Base-by-base conservation (phyloP, 2,888 invertebrate species). In the Actias luna region DNA sequence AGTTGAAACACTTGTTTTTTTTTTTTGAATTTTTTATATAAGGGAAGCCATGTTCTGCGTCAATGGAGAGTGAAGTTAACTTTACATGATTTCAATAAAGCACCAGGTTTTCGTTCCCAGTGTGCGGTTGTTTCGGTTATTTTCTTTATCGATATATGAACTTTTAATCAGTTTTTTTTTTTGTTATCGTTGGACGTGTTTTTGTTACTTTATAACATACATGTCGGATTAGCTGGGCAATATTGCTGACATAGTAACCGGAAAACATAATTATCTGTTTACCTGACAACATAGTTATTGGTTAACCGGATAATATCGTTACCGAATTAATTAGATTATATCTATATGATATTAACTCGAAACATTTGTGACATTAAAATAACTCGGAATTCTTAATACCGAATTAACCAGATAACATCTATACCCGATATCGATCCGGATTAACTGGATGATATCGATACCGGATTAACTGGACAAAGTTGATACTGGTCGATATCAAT, bases 11-110 rank as follows among this genome's bases (percentile, higher is more conserved):
- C 27, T 55, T 8, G 16, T 39, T 55, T 25, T 27, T 57, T 22
- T 52, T 31, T 29, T 58, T 42, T 18, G 42, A 8, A 18, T 46
- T 35, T 55, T 52, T 29, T 36, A 29, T 22, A 25, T 29, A 68
- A 73, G 78, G 80, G 84, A 85, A 86, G 83, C 70, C 73, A 87
- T 89, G 88, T 90, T 90, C 81, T 84, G 90, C 88, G 80, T 92
- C 81, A 88, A 89, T 90, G 92, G 90, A 88, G 78, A 64, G 77
- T 82, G 78, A 78, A 76, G 77, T 83, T 83, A 80, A 79, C 74
- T 77, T 77, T 71, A 73, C 66, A 70, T 65, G 76, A 74, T 87
- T 90, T 90, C 88, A 87, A 88, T 78, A 82, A 89, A 91, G 92
- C 92, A 91, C 81, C 80, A 85, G 90, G 90, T 88, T 86, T 80